Evolutionary conservation across 1,140 invertebrate genomes (phyloP).

Genomic region (Rhizoglyphus robini): DNA sequence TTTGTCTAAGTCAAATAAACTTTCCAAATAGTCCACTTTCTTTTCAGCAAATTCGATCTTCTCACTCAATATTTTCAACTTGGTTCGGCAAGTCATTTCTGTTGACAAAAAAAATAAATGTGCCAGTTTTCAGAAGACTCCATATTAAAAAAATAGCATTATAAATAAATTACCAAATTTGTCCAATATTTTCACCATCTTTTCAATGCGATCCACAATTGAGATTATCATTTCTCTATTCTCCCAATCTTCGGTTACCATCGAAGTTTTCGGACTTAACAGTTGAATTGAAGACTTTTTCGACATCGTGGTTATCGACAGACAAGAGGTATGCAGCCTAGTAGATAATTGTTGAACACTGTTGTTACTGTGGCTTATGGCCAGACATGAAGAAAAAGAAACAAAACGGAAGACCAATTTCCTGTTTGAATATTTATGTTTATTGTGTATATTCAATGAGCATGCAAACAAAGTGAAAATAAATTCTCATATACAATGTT

Average conservation of each 20-base stretch:
- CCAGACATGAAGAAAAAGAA: no score
- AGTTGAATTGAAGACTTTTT: background rate
- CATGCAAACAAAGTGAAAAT: no score
- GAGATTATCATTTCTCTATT: background rate
- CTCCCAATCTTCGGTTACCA: constrained; percentile 5
- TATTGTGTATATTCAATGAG: no score
- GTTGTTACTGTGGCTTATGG: no score
- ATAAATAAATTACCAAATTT: background rate
- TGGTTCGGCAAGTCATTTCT: background rate
- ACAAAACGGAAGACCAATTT: no score
- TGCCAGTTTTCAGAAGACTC: no score
- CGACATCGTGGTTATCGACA: no score
- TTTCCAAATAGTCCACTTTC: background rate
- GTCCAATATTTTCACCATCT: background rate
- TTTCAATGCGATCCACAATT: background rate
- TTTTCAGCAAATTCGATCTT: background rate
- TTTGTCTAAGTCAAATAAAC: constrained; percentile 1
- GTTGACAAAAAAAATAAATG: background rate
- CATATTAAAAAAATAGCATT: no score
- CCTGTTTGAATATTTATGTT: no score
- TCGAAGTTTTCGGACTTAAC: background rate
- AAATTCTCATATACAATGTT: no score
- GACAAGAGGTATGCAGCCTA: no score
- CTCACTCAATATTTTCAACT: background rate
- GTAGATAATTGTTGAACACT: no score